phyloP scores from a whole-genome alignment of 2,888 invertebrate species.

The Cephonodes hylas region DNA sequence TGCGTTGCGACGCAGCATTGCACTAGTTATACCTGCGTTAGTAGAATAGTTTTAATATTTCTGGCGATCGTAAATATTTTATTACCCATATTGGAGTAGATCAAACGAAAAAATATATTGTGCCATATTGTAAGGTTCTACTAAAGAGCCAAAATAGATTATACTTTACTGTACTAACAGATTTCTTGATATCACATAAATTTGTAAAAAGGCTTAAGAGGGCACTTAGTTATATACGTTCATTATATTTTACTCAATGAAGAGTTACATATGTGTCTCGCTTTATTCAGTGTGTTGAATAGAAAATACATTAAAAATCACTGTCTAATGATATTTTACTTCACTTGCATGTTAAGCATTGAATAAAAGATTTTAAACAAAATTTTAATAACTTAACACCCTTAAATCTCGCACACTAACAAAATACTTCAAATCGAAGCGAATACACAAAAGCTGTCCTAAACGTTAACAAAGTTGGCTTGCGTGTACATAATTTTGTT shows the following conservation, averaged over 20 bases:
- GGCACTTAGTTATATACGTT: too few relatives aligned
- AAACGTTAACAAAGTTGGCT: not conserved
- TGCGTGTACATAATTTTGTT: slow-evolving; percentile 5
- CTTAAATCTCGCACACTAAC: not conserved
- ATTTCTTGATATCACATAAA: not conserved
- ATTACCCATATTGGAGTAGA: not conserved
- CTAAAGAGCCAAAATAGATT: not conserved
- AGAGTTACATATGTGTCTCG: too few relatives aligned
- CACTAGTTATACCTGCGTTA: not conserved
- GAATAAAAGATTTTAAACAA: not conserved
- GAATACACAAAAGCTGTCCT: not conserved
- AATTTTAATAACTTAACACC: not conserved
- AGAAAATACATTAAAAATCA: not conserved
- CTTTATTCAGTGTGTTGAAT: not conserved
- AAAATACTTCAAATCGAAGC: not conserved
- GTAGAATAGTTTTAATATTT: not conserved
- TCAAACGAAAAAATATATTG: not conserved
- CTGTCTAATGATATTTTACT: not conserved
- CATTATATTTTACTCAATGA: too few relatives aligned
- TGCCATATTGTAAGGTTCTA: not conserved
- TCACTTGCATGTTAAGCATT: too few relatives aligned
- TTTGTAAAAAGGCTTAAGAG: too few relatives aligned
- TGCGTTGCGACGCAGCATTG: not conserved
- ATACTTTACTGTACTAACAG: not conserved
- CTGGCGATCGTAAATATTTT: not conserved